These are phyloP conservation scores for Ascidia mentula DNA, from an alignment of 23 tunicate genomes.

Conservation along the genomic window DNA sequence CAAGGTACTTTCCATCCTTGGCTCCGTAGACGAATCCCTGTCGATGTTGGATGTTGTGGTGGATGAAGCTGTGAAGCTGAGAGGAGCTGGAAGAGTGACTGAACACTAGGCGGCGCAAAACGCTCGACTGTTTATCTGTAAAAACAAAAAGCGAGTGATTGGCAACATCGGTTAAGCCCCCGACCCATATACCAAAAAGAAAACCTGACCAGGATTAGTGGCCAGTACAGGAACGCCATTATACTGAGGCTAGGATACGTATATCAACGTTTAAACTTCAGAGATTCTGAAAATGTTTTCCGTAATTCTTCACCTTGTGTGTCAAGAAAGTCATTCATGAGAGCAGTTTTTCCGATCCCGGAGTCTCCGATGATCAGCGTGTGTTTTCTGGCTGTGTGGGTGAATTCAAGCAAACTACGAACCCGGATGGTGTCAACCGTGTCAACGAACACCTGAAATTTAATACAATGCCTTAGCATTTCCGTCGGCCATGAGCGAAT, in stretches of 20 bases:
- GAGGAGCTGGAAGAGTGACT: constrained; percentile 77
- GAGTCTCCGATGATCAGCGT: constrained; percentile 74
- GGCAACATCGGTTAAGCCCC: no score
- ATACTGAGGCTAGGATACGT: no score
- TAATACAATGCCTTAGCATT: no score
- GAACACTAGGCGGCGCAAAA: constrained; percentile 70
- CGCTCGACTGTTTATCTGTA: constrained; percentile 74
- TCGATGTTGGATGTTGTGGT: constrained; percentile 78
- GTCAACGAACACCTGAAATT: constrained; percentile 96
- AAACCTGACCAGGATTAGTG: no score
- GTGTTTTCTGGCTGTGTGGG: constrained; percentile 71
- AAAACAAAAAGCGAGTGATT: background rate
- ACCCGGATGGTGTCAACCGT: constrained; percentile 83
- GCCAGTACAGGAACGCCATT: no score
- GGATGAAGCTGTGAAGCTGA: constrained; percentile 88
- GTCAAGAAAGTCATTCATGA: constrained; percentile 80
- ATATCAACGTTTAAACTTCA: no score
- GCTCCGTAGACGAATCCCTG: constrained; percentile 98
- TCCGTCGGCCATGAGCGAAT: no score
- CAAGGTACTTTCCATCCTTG: constrained; percentile 72
- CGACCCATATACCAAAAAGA: no score
- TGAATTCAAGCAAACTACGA: constrained; percentile 71
- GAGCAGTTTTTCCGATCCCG: constrained; percentile 84
- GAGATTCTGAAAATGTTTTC: no score
- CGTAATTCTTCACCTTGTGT: constrained; percentile 73